phyloP scores from a whole-genome alignment of 2,797 vertebrate species.

The Craterocephalus amniculus region DNA sequence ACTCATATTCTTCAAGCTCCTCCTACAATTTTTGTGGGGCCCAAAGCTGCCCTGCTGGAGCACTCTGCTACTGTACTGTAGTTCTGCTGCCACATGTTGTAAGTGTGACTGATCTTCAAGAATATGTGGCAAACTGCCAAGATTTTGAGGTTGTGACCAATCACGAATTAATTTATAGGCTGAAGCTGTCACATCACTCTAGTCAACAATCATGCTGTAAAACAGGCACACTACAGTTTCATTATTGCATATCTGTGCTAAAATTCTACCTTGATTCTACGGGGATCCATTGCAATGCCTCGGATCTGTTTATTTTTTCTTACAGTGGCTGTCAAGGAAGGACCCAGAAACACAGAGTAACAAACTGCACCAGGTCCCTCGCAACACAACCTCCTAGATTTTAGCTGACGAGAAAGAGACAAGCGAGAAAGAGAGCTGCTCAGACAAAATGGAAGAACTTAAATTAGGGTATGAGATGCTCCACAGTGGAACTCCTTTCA shows the following conservation, averaged over 20 bases:
- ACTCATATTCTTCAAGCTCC: not conserved
- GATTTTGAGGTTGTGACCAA: not conserved
- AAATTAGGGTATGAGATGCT: slow-evolving; percentile 5
- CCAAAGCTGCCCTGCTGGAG: not conserved
- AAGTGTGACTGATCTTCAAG: not conserved
- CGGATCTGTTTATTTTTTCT: slow-evolving; percentile 63
- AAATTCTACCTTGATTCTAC: slow-evolving; percentile 16
- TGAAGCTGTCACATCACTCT: slow-evolving; percentile 16
- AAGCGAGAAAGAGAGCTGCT: slow-evolving; percentile 13
- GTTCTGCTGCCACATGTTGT: not conserved
- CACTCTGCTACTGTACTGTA: not conserved
- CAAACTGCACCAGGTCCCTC: slow-evolving; percentile 47
- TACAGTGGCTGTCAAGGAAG: slow-evolving; percentile 46
- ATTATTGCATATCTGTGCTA: slow-evolving; percentile 8
- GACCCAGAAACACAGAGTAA: slow-evolving; percentile 53
- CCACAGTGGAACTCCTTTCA: not conserved
- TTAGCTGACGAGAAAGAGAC: slow-evolving; percentile 10
- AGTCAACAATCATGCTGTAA: slow-evolving; percentile 1
- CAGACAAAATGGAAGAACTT: slow-evolving; percentile 15
- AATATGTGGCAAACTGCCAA: not conserved
- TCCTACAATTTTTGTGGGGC: not conserved
- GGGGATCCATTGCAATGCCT: slow-evolving; percentile 49
- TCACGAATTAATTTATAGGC: not conserved
- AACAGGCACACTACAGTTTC: not conserved
- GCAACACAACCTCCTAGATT: slow-evolving; percentile 65